Evolutionary conservation across 1,140 invertebrate genomes (phyloP).

Genomic region (Physella acuta): DNA sequence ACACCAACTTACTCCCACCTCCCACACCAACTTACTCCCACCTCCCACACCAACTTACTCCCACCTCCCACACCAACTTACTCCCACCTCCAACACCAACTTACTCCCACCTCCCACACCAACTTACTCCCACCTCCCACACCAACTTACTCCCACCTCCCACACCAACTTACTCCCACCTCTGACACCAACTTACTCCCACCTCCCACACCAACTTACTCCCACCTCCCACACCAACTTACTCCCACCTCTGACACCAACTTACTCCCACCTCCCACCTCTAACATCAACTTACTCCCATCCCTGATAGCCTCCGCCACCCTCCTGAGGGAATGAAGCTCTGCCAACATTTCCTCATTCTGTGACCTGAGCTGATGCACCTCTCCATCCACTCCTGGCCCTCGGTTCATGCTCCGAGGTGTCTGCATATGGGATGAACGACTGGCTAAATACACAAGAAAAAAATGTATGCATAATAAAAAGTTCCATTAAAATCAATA

Average conservation of each 20-base stretch:
- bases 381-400: slow-evolving; percentile 21
- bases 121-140: not conserved
- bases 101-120: not conserved
- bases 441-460: no score
- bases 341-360: slow-evolving; percentile 38
- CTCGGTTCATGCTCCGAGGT: slow-evolving; percentile 1
- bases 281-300: slow-evolving; percentile 47
- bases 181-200: not conserved
- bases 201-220: not conserved
- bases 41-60: not conserved
- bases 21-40: not conserved
- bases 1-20: not conserved
- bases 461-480: no score
- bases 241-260: no score
- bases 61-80: not conserved
- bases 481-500: no score
- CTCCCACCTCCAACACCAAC: not conserved
- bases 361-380: slow-evolving; percentile 36
- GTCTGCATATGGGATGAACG: slow-evolving; percentile 17
- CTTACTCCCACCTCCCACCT: no score
- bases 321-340: slow-evolving; percentile 36
- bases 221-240: not conserved
- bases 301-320: slow-evolving; percentile 39
- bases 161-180: not conserved
- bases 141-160: not conserved